Base-by-base conservation (phyloP, 2,888 invertebrate genomes). In the Microdon myrmicae region DNA sequence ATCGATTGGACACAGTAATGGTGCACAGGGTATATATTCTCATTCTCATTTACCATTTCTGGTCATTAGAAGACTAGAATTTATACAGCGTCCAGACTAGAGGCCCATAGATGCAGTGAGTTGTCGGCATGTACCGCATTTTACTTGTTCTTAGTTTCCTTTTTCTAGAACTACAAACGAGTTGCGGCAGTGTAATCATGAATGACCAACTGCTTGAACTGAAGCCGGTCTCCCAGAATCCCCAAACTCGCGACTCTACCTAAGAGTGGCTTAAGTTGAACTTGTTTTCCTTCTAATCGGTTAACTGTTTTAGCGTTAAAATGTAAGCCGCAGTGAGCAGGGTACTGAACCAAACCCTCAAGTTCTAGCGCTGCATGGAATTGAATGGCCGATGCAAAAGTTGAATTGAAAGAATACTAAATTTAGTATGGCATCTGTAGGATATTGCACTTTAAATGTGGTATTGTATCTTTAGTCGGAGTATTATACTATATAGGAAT, bases 211-310 rank as follows among this genome's bases (percentile, higher is more conserved):
- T 59, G 58, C 39, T 9, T 47, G 19, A 10, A 41, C 53, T 20
- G 39, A 26, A 26, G 8, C 2, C 14, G 34, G 39, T 16, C 17
- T 35, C n/a, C 7, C 14, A 17, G 22, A 45, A 44, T 22, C 45
- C 45, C 26, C 39, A 14, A 47, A 26, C 28, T 16, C 28, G 16
- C 14, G 39, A 25, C 16, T 4, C 38, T 16, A 23, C 10, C 9
- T 22, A 13, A 4, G 12, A 13, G 9, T 10, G 10, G 31, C 38
- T 41, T 45, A 53, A 55, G 29, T 43, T 47, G 61, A 53, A 67
- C 67, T 67, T 61, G 67, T 56, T 67, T 67, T 61, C 29, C 34
- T 61, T 67, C 56, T 67, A 67, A 61, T 67, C 61, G 51, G 16
- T 54, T 67, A 67, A 67, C 67, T 61, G 67, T 67, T 53, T 45